A percentile compares a stretch with the other conserved stretches of the same genome.
These are phyloP conservation scores for Calypte anna DNA, from an alignment of 2,113 vertebrate species.

Conservation along the genomic window DNA sequence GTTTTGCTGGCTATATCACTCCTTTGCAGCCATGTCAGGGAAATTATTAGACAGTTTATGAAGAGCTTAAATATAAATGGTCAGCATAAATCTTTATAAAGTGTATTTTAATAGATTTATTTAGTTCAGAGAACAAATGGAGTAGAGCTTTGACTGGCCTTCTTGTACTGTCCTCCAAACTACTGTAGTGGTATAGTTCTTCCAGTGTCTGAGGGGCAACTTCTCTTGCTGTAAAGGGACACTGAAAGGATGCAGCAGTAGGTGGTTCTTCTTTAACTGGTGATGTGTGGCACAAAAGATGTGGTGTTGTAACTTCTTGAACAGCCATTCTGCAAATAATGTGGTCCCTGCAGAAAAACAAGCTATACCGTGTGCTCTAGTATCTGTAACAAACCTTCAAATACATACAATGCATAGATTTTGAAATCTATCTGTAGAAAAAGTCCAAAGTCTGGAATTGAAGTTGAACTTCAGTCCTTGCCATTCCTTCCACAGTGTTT, in stretches of 20 bases:
- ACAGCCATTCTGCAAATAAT: fast-evolving
- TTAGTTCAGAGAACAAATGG: neutral
- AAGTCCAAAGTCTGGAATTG: neutral
- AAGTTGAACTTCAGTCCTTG: neutral
- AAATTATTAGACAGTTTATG: conserved; percentile 54
- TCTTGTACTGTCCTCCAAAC: neutral
- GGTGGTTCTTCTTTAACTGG: neutral
- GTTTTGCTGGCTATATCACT: neutral
- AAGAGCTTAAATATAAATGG: conserved; percentile 31
- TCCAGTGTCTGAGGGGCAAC: neutral
- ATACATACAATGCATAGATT: neutral
- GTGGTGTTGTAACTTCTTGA: neutral
- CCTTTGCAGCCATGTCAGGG: conserved; percentile 13
- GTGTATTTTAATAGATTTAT: neutral
- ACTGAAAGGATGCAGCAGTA: neutral
- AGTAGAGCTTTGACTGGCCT: neutral
- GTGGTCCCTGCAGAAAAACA: neutral
- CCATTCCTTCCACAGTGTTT: neutral
- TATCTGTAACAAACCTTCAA: neutral
- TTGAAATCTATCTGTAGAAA: neutral
- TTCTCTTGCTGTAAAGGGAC: neutral
- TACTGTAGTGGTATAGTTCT: fast-evolving
- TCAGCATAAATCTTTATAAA: conserved; percentile 21
- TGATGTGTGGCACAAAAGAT: neutral
- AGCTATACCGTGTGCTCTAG: neutral